Evolutionary conservation across 2,113 vertebrate species (phyloP).

Genomic region (Psittacus erithacus): DNA sequence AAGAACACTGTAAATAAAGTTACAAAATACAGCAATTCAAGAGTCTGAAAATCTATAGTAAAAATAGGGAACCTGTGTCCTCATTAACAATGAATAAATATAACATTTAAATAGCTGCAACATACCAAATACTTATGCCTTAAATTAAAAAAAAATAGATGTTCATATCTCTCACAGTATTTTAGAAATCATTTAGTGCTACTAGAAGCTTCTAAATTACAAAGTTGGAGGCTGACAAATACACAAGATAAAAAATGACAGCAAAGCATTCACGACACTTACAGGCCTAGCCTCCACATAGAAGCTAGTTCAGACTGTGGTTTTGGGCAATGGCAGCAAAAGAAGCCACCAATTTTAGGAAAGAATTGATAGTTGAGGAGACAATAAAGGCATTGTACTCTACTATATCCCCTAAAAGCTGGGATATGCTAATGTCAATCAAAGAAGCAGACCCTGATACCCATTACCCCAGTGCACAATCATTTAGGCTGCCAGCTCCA

Average conservation of each 20-base stretch:
- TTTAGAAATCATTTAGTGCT: conserved; percentile 15
- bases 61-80: conserved; percentile 27
- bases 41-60: background rate
- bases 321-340: background rate
- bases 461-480: rapidly evolving
- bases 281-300: background rate
- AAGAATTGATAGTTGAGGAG: background rate
- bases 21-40: conserved; percentile 16
- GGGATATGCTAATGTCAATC: background rate
- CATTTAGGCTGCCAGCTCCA: background rate
- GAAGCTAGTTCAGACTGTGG: background rate
- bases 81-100: conserved; percentile 57
- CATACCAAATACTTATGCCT: conserved; percentile 3
- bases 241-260: background rate
- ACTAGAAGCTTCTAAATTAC: conserved; percentile 30
- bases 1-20: conserved; percentile 1
- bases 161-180: background rate
- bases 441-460: background rate
- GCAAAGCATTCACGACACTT: background rate
- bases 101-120: conserved; percentile 57
- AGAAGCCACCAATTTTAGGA: background rate
- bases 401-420: background rate
- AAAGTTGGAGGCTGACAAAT: conserved; percentile 9
- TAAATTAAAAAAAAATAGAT: conserved; percentile 53
- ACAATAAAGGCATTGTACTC: background rate